These are phyloP conservation scores for Synanthedon andrenaeformis DNA, from an alignment of 2,888 invertebrate species.

Conservation along the genomic window DNA sequence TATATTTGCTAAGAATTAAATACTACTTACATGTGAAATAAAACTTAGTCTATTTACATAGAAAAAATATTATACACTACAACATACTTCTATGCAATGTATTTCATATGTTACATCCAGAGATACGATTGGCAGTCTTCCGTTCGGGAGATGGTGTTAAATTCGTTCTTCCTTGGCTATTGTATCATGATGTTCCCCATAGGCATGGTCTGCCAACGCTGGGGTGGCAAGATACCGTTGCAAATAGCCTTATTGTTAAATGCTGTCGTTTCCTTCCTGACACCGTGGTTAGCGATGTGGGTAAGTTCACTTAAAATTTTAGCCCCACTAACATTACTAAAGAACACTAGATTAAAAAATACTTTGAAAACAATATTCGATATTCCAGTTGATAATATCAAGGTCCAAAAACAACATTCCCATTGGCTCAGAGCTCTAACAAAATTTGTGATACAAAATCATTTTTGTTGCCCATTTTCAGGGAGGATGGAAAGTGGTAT, in stretches of 20 bases:
- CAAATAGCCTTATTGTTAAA: constrained; percentile 43
- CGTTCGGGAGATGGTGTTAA: constrained; percentile 45
- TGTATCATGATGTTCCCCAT: constrained; percentile 63
- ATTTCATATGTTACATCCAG: constrained; percentile 14
- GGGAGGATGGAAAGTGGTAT: constrained; percentile 74
- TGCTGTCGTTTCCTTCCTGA: constrained; percentile 32
- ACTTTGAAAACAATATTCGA: no score
- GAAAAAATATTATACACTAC: no score
- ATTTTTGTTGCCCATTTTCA: constrained; percentile 16
- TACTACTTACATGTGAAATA: no score
- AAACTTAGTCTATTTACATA: no score
- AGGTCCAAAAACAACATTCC: no score
- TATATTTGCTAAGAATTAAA: no score
- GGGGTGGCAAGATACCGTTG: constrained; percentile 72
- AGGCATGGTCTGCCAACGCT: constrained; percentile 70
- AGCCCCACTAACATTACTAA: no score
- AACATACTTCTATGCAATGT: no score
- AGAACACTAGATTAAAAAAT: no score
- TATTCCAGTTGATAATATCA: no score
- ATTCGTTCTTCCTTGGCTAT: constrained; percentile 69
- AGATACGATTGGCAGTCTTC: constrained; percentile 41
- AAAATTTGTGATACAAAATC: no score
- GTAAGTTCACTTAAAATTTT: background rate
- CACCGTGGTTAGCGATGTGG: constrained; percentile 31
- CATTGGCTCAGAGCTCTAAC: no score